Evolutionary conservation across 2,888 invertebrate species (phyloP), one percentile per base, ranked within the genome.

Genomic region (Pristionchus mayeri): DNA sequence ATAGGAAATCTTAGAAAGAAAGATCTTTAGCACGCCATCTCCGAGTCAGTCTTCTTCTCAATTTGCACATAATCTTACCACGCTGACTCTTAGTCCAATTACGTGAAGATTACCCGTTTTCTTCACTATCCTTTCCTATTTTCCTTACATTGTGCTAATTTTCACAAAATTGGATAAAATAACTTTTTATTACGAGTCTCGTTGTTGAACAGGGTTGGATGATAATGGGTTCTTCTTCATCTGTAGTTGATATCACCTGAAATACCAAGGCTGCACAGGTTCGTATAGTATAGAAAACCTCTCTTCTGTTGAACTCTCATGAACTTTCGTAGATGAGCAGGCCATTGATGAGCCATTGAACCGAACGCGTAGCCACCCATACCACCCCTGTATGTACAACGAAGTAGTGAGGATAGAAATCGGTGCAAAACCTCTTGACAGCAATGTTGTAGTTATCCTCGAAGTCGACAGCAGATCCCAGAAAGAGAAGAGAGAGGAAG

Each of bases 331-430:
- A 79, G 30, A 30, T 54, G 30, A 30, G 50, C 52, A 21, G 54
- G 50, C 18, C 30, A 9, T 3, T 52, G 16, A n/a, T 40, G 50
- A 52, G 50, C 78, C 34, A 79, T 30, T 3, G 78, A 79, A n/a
- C 78, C 78, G 34, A 79, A 79, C 2, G 78, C 78, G 24, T 79
- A 79, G 50, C 78, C 78, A 3, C 78, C 78, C 52, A 79, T 52
- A 21, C 44, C 44, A 24, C 75, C 75, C n/a, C 75, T 75, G n/a
- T 2, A 75, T n/a, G 18, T 6, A 3, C 7, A 24, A 27, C 11
- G 11, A 27, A 57, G 52, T 52, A 52, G 9, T 18, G 57, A n/a
- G 27, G 57, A 57, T 6, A n/a, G 27, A 27, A n/a, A n/a, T n/a
- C n/a, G n/a, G 27, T 27, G 27, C 27, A 13, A 48, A 21, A 79